Conservation (phyloP, 2,113 vertebrate species). For the Thalassoma bifasciatum region DNA sequence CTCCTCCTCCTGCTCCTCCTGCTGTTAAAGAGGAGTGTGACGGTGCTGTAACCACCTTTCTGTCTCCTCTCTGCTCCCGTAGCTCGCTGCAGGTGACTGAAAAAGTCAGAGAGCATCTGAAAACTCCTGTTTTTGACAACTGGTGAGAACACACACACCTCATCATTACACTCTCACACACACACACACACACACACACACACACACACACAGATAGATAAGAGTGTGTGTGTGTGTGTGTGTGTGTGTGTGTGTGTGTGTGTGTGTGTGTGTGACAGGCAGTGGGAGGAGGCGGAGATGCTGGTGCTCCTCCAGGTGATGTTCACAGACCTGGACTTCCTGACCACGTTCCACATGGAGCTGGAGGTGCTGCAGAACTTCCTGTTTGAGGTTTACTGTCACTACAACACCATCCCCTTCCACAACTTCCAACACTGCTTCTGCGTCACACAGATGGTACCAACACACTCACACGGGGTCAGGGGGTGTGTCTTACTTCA, state of each 20-base stretch:
- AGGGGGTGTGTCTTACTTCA: too few species aligned
- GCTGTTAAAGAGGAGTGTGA: too few species aligned
- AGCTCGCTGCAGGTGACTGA: conserved; percentile 75
- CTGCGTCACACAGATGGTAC: conserved; percentile 74
- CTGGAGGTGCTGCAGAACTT: conserved; percentile 76
- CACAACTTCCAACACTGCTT: conserved; percentile 80
- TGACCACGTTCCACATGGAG: conserved; percentile 72
- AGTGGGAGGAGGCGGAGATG: conserved; percentile 81
- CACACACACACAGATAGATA: not conserved
- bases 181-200: not conserved
- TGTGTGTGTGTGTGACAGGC: conserved; percentile 53
- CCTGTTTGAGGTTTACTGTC: conserved; percentile 76
- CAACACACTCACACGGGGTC: too few species aligned
- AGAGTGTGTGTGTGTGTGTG: not conserved
- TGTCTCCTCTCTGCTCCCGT: conserved; percentile 20
- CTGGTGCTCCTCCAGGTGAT: conserved; percentile 81
- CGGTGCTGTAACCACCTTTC: too few species aligned
- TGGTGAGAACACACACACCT: conserved; percentile 58
- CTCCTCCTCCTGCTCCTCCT: too few species aligned
- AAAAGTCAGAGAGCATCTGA: conserved; percentile 74
- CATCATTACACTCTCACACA: too few species aligned
- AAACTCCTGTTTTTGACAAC: conserved; percentile 76
- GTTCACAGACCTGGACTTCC: conserved; percentile 78
- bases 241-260: conserved; percentile 25
- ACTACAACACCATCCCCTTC: conserved; percentile 82